Base-by-base conservation (phyloP, 92 coral and sea anemone species). In the Scolanthus callimorphus region DNA sequence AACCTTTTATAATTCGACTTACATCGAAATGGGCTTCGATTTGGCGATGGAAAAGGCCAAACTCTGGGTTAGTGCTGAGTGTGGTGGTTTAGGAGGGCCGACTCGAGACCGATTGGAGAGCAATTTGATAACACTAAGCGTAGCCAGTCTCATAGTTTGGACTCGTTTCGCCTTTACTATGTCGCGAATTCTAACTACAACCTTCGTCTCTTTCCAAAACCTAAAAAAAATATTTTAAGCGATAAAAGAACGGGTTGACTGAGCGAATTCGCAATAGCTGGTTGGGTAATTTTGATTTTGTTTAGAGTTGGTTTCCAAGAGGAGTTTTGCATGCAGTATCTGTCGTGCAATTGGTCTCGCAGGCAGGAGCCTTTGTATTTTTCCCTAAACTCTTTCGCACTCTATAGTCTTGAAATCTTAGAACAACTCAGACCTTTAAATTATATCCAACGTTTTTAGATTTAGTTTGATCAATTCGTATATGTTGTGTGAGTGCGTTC, bases 251-350 rank as follows among this genome's bases (percentile, higher is more conserved):
- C 44, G 1, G 56, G 54, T 44, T 62, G n/a, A 31, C 25, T 51
- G 78, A 27, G 28, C 6, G 54, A 39, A 43, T 45, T 26, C 9
- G 31, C 20, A 46, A 52, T 59, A 54, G 69, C 25, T 26, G 73
- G 48, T 57, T 48, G 51, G 53, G 77, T 66, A 66, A 68, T 44
- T 65, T 71, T 58, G 45, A 34, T 77, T 78, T 70, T 70, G 73
- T 76, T 80, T 59, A 57, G 65, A 59, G 38, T 59, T 57, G 60
- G 81, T 73, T 80, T 73, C 81, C 73, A 74, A 67, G 72, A 37
- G 47, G 44, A 78, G 67, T 8, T 39, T 59, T 34, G 41, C 15
- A 34, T 15, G 6, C 41, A 15, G 41, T 34, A 34, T 34, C 15
- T 34, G 8, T 34, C 41, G 41, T 15, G 41, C 15, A 34, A 34